These are phyloP conservation scores for Drosophila virilis DNA, from an alignment of 1,140 invertebrate genomes.

Conservation along the genomic window DNA sequence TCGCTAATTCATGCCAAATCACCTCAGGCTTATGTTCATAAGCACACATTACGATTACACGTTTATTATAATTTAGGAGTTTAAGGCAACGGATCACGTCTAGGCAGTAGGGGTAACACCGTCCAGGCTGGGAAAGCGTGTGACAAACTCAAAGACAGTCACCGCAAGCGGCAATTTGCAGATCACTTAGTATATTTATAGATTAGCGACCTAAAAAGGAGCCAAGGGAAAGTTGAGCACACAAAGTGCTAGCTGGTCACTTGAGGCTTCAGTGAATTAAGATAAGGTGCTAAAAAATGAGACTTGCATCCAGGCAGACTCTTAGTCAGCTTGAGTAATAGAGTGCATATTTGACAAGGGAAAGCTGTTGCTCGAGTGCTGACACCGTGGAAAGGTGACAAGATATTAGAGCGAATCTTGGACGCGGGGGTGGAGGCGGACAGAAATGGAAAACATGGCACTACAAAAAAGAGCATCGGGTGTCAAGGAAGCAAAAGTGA, in stretches of 20 bases:
- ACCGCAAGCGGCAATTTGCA: not conserved
- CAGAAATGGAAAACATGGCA: no score
- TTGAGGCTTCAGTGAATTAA: slow-evolving; percentile 15
- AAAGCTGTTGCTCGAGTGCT: not conserved
- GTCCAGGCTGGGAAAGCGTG: slow-evolving; percentile 30
- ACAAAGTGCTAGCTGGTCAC: slow-evolving; percentile 18
- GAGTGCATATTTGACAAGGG: slow-evolving; percentile 35
- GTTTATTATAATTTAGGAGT: slow-evolving; percentile 84
- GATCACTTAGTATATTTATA: slow-evolving; percentile 43
- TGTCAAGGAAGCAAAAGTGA: not conserved
- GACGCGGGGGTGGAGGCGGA: no score
- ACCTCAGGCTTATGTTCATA: slow-evolving; percentile 81
- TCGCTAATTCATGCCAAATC: slow-evolving; percentile 82
- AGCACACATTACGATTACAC: slow-evolving; percentile 84
- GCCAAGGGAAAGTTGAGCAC: slow-evolving; percentile 45
- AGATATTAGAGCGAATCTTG: not conserved
- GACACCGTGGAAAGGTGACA: not conserved
- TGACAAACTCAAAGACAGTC: slow-evolving; percentile 17
- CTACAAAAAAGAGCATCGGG: not conserved
- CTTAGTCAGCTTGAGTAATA: slow-evolving; percentile 13
- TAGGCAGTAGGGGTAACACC: not conserved
- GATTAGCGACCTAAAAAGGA: slow-evolving; percentile 44
- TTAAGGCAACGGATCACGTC: slow-evolving; percentile 35
- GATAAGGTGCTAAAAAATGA: slow-evolving; percentile 24
- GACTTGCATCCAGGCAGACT: not conserved